Evolutionary conservation across 2,113 vertebrate genomes (phyloP).

Genomic region (Mola mola): DNA sequence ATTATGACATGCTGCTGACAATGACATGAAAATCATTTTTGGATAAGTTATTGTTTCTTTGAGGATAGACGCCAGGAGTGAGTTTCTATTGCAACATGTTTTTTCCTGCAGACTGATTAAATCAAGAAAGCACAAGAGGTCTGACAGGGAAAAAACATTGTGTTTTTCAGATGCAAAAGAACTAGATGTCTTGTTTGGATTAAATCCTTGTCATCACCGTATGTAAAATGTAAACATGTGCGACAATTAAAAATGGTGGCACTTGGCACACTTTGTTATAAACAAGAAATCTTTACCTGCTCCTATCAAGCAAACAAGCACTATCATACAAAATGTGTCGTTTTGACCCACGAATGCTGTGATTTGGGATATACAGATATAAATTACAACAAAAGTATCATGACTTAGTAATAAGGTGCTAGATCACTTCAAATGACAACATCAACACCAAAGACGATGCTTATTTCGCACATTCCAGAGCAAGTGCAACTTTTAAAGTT

Average conservation of each 20-base stretch:
- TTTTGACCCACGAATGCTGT: neutral
- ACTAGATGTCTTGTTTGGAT: conserved; percentile 46
- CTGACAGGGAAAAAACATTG: conserved; percentile 19
- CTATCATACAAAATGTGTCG: no score
- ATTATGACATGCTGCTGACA: conserved; percentile 58
- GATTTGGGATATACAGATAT: neutral
- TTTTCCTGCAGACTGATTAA: conserved; percentile 48
- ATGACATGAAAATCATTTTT: conserved; percentile 65
- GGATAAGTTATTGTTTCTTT: conserved; percentile 44
- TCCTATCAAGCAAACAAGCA: no score
- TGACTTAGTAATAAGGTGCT: neutral
- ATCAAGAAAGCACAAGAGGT: conserved; percentile 51
- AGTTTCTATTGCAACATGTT: conserved; percentile 45
- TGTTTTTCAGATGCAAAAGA: conserved; percentile 42
- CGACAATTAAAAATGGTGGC: no score
- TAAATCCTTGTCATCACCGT: conserved; percentile 14
- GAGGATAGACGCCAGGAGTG: conserved; percentile 23
- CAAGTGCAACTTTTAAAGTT: no score
- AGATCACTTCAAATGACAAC: no score
- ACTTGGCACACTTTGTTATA: no score
- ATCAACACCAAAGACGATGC: no score
- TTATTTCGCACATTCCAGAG: no score
- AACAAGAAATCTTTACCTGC: no score
- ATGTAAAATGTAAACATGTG: no score
- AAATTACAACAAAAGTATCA: neutral